Evolutionary conservation across 1,140 invertebrate genomes (phyloP), one percentile per base, ranked within the genome.

Genomic region (Drosophila kepulauana): DNA sequence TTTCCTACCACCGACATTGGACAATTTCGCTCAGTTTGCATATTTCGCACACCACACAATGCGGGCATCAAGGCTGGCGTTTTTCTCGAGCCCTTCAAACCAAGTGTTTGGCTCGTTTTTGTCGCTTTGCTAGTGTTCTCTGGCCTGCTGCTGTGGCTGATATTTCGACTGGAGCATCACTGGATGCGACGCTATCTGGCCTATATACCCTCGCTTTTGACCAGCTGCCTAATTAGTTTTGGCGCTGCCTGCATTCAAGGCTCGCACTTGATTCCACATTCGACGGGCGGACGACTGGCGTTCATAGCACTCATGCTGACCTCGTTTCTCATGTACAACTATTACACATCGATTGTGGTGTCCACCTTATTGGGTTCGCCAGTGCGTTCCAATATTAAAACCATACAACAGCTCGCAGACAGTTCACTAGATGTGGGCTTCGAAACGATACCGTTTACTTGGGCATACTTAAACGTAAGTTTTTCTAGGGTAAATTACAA

Each of bases 291-390:
- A 1, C 61, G 91, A 8, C 51, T 91, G 43, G 87, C 78, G 2
- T 92, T 91, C 13, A 79, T 92, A 13, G 62, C 80, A 3, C 43
- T 92, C 0, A 89, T 84, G 65, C 6, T 92, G 6, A 75, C 78
- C n/a, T 89, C 87, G 1, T 92, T 92, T 25, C 59, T 92, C 1
- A 87, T 92, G 73, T 92, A 92, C 35, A 92, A 92, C 68, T 92
- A 92, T 61, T 92, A 92, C 49, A 92, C 91, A 3, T 92, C 91
- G 25, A 88, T 91, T 59, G 80, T 92, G 46, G 90, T 92, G 5
- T 86, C 91, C 6, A 86, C 65, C 4, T 28, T 92, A 11, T 62
- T 92, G 64, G 90, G 87, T 0, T 82, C 91, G 1, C 91, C 91
- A 1, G 75, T 91, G 1, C 82, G 91, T 5, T 91, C 91, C 6